Conservation (phyloP, 2,797 vertebrate genomes). For the Acanthurus lineatus region DNA sequence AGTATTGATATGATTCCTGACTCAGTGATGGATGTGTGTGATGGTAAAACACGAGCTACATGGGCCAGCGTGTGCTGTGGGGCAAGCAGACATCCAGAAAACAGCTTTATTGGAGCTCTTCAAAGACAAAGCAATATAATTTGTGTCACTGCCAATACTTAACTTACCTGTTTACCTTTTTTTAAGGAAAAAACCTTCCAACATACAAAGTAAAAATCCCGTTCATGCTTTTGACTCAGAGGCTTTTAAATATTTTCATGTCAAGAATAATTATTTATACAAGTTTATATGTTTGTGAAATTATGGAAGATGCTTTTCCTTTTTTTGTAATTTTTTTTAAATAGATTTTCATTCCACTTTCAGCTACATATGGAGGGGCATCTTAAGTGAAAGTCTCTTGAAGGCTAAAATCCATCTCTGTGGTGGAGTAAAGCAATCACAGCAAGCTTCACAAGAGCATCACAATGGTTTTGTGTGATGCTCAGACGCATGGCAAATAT, state of each 20-base stretch:
- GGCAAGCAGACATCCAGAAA: slow-evolving; percentile 71
- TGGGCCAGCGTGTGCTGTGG: slow-evolving; percentile 61
- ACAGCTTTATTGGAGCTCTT: slow-evolving; percentile 67
- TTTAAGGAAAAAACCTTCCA: slow-evolving; percentile 15
- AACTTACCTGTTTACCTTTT: slow-evolving; percentile 42
- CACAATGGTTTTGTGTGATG: slow-evolving; percentile 75
- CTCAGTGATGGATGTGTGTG: slow-evolving; percentile 86
- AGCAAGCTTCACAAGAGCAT: slow-evolving; percentile 59
- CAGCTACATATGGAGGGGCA: slow-evolving; percentile 10
- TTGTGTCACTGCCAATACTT: slow-evolving; percentile 64
- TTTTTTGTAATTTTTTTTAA: slow-evolving; percentile 28
- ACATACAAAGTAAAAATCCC: slow-evolving; percentile 31
- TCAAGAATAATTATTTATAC: slow-evolving; percentile 33
- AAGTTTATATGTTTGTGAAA: slow-evolving; percentile 28
- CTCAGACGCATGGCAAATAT: slow-evolving; percentile 80
- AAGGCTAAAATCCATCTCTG: slow-evolving; percentile 62
- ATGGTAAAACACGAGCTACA: slow-evolving; percentile 84
- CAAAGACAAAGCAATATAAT: slow-evolving; percentile 75
- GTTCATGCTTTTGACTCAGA: slow-evolving; percentile 20
- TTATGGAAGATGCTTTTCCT: slow-evolving; percentile 15
- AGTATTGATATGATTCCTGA: slow-evolving; percentile 89
- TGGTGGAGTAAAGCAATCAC: slow-evolving; percentile 62
- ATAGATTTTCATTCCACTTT: slow-evolving; percentile 45
- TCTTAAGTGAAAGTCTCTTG: slow-evolving; percentile 58
- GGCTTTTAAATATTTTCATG: slow-evolving; percentile 22